Evolutionary conservation across 2,888 invertebrate species (phyloP).

Genomic region (Eupithecia subumbrata): DNA sequence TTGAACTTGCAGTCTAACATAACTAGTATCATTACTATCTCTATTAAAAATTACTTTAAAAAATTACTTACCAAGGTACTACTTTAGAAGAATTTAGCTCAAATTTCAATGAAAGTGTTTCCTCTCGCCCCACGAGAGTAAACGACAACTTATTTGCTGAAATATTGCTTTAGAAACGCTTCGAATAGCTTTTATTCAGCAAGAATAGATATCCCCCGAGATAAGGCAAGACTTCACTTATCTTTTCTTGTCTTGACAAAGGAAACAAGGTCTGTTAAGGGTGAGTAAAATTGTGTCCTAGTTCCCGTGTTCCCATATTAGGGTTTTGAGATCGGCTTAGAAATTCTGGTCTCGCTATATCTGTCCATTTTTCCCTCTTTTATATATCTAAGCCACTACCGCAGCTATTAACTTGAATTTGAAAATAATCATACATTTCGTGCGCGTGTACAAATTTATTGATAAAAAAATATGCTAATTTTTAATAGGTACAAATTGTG

Average conservation of each 20-base stretch:
- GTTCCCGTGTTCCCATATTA: not conserved
- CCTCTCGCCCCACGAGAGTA: constrained; percentile 12
- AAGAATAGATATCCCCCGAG: constrained; percentile 18
- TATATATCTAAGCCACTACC: too few relatives aligned
- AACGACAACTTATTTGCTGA: constrained; percentile 13
- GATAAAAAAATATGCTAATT: too few relatives aligned
- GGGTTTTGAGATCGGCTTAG: too few relatives aligned
- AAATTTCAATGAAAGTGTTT: constrained; percentile 18
- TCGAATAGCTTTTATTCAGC: constrained; percentile 22
- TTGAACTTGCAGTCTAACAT: too few relatives aligned
- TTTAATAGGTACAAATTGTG: too few relatives aligned
- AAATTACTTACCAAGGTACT: not conserved
- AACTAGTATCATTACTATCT: too few relatives aligned
- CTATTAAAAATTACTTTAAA: too few relatives aligned
- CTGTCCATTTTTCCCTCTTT: too few relatives aligned
- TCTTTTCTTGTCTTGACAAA: constrained; percentile 5
- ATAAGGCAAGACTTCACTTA: constrained; percentile 3
- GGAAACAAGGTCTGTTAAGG: not conserved
- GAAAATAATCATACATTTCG: too few relatives aligned
- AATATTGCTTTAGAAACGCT: constrained; percentile 19
- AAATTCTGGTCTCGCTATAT: too few relatives aligned
- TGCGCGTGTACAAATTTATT: too few relatives aligned
- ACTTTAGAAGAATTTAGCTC: constrained; percentile 8
- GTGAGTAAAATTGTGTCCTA: not conserved
- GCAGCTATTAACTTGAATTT: too few relatives aligned